phyloP scores from a whole-genome alignment of 2,888 invertebrate genomes.

The Ophion slaviceki region DNA sequence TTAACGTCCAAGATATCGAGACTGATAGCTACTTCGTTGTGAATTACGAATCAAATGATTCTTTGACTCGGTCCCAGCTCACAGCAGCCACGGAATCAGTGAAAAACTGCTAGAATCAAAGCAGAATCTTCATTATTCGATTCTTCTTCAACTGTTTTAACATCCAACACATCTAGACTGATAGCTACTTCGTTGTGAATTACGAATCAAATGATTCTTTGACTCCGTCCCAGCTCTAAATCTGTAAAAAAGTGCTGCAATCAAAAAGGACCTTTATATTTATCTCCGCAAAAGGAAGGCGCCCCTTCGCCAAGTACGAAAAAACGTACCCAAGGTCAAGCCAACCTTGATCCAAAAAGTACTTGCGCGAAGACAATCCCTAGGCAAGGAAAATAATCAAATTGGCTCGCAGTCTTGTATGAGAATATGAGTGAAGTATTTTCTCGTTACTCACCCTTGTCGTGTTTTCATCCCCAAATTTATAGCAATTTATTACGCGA shows the following conservation, averaged over 20 bases:
- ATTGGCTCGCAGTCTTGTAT: background rate
- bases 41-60: too few species aligned
- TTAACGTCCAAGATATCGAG: too few species aligned
- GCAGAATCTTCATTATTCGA: too few species aligned
- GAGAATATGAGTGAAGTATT: background rate
- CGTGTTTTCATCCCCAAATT: background rate
- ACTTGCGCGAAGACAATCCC: background rate
- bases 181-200: too few species aligned
- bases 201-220: too few species aligned
- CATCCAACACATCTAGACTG: too few species aligned
- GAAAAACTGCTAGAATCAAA: too few species aligned
- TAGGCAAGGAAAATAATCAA: background rate
- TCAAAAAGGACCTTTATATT: background rate
- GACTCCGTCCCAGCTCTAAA: too few species aligned
- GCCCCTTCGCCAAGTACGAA: background rate
- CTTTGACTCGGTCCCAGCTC: too few species aligned
- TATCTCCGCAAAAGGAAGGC: background rate
- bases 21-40: too few species aligned
- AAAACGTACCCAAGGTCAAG: background rate
- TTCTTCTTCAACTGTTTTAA: too few species aligned
- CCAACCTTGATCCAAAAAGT: background rate
- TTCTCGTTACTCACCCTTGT: background rate
- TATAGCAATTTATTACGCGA: slow-evolving; percentile 19
- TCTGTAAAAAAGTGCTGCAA: background rate
- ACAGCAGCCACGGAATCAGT: too few species aligned